phyloP scores from a whole-genome alignment of 2,113 vertebrate species.

The Alligator sinensis region DNA sequence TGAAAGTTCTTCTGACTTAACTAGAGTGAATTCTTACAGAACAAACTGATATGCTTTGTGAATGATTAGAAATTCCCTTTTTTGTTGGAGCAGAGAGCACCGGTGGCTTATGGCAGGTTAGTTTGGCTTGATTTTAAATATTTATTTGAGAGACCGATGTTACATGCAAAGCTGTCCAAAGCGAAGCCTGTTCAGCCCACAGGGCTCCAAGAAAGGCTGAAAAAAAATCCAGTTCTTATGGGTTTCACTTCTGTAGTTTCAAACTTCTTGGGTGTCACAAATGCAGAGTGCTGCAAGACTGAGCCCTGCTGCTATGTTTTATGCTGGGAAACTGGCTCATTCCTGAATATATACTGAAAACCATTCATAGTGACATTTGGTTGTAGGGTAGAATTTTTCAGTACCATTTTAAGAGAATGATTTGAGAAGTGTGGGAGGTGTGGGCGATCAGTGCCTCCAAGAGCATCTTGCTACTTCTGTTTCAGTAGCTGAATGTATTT shows the following conservation, averaged over 20 bases:
- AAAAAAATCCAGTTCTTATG: neutral
- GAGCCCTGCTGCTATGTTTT: neutral
- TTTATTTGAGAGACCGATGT: neutral
- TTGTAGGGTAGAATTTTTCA: neutral
- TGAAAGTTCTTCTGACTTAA: neutral
- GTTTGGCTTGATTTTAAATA: slow-evolving; percentile 37
- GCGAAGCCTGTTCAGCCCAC: neutral
- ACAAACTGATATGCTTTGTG: neutral
- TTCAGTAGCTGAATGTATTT: neutral
- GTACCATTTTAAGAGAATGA: neutral
- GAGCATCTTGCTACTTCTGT: neutral
- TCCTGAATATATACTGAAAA: neutral
- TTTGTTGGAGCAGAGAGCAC: slow-evolving; percentile 11
- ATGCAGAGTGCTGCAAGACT: neutral
- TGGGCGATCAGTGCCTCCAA: neutral
- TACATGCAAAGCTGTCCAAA: neutral
- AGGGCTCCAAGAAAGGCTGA: neutral
- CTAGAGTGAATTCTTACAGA: slow-evolving; percentile 1
- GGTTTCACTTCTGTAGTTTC: neutral
- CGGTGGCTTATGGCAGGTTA: slow-evolving; percentile 27
- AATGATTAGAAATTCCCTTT: neutral
- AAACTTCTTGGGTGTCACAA: neutral
- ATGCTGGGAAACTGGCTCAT: accelerated
- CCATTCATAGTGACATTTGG: neutral
- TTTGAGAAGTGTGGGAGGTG: neutral